Evolutionary conservation across 2,888 invertebrate genomes (phyloP).

Genomic region (Exocentrus adspersus): DNA sequence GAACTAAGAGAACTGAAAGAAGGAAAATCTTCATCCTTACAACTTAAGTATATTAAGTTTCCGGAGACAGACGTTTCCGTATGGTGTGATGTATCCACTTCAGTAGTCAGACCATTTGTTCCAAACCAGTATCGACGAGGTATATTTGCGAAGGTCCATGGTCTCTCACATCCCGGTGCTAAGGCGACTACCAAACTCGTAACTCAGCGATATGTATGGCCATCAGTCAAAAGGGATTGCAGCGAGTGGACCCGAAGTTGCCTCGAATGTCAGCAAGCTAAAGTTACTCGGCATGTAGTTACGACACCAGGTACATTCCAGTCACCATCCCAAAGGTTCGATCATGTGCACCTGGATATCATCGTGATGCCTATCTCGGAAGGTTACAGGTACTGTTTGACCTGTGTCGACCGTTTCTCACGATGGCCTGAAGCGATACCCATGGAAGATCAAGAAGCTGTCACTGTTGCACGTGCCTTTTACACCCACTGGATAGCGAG

Average conservation of each 20-base stretch:
- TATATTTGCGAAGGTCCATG: slow-evolving; percentile 42
- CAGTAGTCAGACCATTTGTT: slow-evolving; percentile 29
- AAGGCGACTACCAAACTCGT: slow-evolving; percentile 49
- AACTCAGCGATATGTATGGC: slow-evolving; percentile 57
- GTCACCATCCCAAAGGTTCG: slow-evolving; percentile 42
- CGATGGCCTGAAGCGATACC: slow-evolving; percentile 38
- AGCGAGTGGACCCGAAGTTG: slow-evolving; percentile 52
- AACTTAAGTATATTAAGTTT: background rate
- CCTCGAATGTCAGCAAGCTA: slow-evolving; percentile 53
- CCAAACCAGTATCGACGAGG: slow-evolving; percentile 22
- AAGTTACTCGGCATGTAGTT: slow-evolving; percentile 49
- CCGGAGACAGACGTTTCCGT: background rate
- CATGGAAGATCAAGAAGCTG: slow-evolving; percentile 28
- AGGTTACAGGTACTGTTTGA: slow-evolving; percentile 32
- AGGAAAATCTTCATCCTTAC: background rate
- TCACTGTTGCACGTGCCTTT: slow-evolving; percentile 52
- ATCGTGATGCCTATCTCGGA: slow-evolving; percentile 43
- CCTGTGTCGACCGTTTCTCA: slow-evolving; percentile 32
- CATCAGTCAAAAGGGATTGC: slow-evolving; percentile 54
- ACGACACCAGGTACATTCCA: background rate
- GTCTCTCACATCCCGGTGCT: slow-evolving; percentile 50
- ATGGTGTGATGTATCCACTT: background rate
- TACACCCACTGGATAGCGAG: slow-evolving; percentile 58
- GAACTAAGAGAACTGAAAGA: background rate
- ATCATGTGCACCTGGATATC: slow-evolving; percentile 49